phyloP scores from a whole-genome alignment of 1,140 invertebrate species.

The Pteromalus puparum region DNA sequence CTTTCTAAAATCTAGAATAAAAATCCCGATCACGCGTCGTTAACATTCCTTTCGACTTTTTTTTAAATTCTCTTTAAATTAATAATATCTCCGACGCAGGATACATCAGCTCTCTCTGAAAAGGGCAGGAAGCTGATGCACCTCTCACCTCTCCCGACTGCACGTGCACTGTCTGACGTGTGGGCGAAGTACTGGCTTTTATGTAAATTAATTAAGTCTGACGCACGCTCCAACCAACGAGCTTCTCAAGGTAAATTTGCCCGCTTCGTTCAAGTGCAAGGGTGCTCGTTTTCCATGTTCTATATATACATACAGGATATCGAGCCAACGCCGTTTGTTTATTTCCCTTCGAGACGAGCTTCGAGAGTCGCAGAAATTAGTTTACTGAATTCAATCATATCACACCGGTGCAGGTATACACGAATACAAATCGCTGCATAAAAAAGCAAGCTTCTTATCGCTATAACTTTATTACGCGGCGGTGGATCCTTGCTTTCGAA shows the following conservation, averaged over 20 bases:
- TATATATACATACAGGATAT: too few relatives aligned
- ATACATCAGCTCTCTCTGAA: background rate
- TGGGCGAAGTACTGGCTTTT: slow-evolving; percentile 34
- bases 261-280: background rate
- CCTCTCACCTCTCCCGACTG: background rate
- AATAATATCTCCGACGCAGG: background rate
- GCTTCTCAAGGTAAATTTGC: slow-evolving; percentile 17
- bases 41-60: background rate
- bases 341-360: too few relatives aligned
- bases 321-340: too few relatives aligned
- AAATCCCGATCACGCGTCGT: background rate
- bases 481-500: background rate
- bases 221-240: background rate
- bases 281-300: background rate
- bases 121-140: slow-evolving; percentile 42
- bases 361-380: background rate
- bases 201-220: slow-evolving; percentile 38
- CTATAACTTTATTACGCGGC: background rate
- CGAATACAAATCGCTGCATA: background rate
- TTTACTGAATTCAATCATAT: background rate
- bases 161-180: slow-evolving; percentile 46
- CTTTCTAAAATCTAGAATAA: background rate
- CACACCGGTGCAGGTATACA: too few relatives aligned
- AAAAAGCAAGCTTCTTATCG: background rate
- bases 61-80: background rate